Percentiles rank a stretch among this genome's conserved stretches.
These are phyloP conservation scores for Perizoma flavofasciatum DNA, from an alignment of 2,888 invertebrate genomes.

Conservation along the genomic window DNA sequence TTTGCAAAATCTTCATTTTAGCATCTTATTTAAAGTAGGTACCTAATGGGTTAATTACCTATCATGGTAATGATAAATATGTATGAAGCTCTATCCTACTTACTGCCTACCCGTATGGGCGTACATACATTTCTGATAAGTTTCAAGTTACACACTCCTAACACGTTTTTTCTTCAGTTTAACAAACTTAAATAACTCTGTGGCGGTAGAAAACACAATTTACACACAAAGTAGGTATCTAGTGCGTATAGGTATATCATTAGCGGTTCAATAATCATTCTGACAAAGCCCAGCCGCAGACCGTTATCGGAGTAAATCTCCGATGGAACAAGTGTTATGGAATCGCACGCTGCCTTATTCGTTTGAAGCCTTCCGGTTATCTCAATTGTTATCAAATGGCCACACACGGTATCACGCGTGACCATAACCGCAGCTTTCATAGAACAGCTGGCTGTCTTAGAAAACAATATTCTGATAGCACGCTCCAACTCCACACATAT, in stretches of 20 bases:
- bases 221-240: conserved; percentile 32
- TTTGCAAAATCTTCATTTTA: conserved; percentile 3
- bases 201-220: conserved; percentile 16
- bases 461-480: too few species aligned
- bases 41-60: conserved; percentile 9
- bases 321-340: conserved; percentile 76
- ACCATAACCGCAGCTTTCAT: conserved; percentile 8
- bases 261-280: conserved; percentile 61
- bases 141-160: too few species aligned
- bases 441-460: conserved; percentile 9
- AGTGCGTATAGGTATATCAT: conserved; percentile 47
- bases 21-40: conserved; percentile 1
- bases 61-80: conserved; percentile 4
- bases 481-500: too few species aligned
- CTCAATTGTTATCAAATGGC: conserved; percentile 69
- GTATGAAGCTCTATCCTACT: too few species aligned
- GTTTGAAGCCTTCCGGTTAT: conserved; percentile 65
- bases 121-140: too few species aligned
- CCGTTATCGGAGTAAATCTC: conserved; percentile 68
- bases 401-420: conserved; percentile 60
- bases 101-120: too few species aligned
- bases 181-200: too few species aligned
- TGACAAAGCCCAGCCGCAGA: conserved; percentile 56
- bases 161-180: too few species aligned
- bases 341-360: conserved; percentile 60